Evolutionary conservation across 2,888 invertebrate genomes (phyloP).

Genomic region (Dryobota labecula): DNA sequence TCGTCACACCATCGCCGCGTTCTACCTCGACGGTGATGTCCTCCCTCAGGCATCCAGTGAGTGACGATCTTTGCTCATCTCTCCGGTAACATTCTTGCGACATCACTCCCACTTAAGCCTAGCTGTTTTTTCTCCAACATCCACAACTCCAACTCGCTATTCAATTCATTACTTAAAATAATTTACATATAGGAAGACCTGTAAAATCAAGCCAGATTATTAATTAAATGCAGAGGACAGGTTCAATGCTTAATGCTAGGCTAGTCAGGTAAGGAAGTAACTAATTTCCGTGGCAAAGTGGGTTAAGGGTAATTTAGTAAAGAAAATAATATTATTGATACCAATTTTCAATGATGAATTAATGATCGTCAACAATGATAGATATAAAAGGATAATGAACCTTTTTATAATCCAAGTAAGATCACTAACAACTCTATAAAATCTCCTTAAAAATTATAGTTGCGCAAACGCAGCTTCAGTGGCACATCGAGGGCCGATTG

Average conservation of each 20-base stretch:
- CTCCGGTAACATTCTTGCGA: no score
- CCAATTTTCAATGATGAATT: not conserved
- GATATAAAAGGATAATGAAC: not conserved
- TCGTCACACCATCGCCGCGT: no score
- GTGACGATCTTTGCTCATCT: no score
- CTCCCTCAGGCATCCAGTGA: no score
- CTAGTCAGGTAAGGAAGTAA: not conserved
- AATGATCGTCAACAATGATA: not conserved
- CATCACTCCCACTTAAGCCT: no score
- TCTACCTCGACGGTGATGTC: no score
- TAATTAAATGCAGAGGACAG: not conserved
- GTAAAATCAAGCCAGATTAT: not conserved
- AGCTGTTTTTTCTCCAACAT: no score
- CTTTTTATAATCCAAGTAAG: not conserved
- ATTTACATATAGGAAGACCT: not conserved
- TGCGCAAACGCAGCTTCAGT: constrained; percentile 76
- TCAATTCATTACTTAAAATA: not conserved
- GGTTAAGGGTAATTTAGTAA: no score
- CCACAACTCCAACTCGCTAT: no score
- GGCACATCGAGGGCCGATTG: constrained; percentile 73
- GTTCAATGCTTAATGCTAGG: not conserved
- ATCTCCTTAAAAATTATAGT: constrained; percentile 63
- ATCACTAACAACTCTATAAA: constrained; percentile 67
- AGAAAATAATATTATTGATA: not conserved
- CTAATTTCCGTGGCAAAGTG: not conserved